These are phyloP conservation scores for Eurystomus glaucurus DNA, from an alignment of 2,797 vertebrate genomes.

Conservation along the genomic window DNA sequence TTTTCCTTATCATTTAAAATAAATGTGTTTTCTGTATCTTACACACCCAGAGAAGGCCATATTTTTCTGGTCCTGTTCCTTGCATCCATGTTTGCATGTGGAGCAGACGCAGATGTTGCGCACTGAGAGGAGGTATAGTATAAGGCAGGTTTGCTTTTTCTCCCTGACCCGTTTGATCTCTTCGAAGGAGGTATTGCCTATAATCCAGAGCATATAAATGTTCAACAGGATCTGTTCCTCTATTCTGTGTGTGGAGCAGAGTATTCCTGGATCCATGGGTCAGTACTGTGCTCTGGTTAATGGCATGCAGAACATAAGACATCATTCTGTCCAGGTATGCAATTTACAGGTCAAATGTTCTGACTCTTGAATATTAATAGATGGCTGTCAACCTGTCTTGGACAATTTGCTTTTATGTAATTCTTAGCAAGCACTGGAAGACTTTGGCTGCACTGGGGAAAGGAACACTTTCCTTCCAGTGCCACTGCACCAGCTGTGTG, in stretches of 20 bases:
- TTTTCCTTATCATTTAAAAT: not conserved
- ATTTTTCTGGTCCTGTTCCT: not conserved
- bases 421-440: slow-evolving; percentile 46
- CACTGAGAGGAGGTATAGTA: not conserved
- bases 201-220: not conserved
- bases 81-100: not conserved
- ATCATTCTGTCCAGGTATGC: not conserved
- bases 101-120: not conserved
- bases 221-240: not conserved
- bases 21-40: not conserved
- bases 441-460: not conserved
- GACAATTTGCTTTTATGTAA: not conserved
- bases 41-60: not conserved
- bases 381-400: not conserved
- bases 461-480: not conserved
- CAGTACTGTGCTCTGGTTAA: not conserved
- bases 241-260: not conserved
- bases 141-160: not conserved
- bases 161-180: not conserved
- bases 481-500: slow-evolving; percentile 45
- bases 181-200: not conserved
- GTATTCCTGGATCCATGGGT: not conserved
- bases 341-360: not conserved
- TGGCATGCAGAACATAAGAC: not conserved
- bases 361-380: not conserved